phyloP scores from a whole-genome alignment of 1,140 invertebrate genomes.

The Drosophila nannoptera region DNA sequence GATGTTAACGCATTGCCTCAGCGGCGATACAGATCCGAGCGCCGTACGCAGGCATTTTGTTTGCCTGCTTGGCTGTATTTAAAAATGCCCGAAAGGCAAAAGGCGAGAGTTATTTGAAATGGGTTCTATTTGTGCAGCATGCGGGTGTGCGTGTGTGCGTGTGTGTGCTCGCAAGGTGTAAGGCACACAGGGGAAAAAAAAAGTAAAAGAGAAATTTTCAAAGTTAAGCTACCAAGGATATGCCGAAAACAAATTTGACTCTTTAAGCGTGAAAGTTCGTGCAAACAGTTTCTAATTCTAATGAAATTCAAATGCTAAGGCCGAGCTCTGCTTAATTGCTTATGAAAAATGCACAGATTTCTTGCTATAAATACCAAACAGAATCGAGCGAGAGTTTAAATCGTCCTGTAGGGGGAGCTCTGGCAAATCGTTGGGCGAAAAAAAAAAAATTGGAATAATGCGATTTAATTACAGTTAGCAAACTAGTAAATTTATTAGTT shows the following conservation, averaged over 20 bases:
- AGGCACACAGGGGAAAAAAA: no score
- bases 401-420: no score
- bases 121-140: conserved; percentile 20
- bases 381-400: no score
- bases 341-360: background rate
- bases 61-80: conserved; percentile 37
- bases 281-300: background rate
- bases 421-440: no score
- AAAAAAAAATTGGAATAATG: conserved; percentile 30
- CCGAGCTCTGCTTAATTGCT: no score
- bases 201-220: conserved; percentile 3
- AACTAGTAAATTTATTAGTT: conserved; percentile 58
- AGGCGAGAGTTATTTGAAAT: conserved; percentile 37
- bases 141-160: background rate
- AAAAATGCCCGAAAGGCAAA: conserved; percentile 63
- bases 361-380: no score
- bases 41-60: conserved; percentile 14
- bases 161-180: background rate
- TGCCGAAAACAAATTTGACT: background rate
- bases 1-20: conserved; percentile 16
- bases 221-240: conserved; percentile 22
- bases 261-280: background rate
- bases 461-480: conserved; percentile 60
- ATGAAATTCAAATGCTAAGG: no score
- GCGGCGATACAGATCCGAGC: conserved; percentile 8